These are phyloP conservation scores for Nannoperca obscura DNA, from an alignment of 2,797 vertebrate genomes.

Conservation along the genomic window DNA sequence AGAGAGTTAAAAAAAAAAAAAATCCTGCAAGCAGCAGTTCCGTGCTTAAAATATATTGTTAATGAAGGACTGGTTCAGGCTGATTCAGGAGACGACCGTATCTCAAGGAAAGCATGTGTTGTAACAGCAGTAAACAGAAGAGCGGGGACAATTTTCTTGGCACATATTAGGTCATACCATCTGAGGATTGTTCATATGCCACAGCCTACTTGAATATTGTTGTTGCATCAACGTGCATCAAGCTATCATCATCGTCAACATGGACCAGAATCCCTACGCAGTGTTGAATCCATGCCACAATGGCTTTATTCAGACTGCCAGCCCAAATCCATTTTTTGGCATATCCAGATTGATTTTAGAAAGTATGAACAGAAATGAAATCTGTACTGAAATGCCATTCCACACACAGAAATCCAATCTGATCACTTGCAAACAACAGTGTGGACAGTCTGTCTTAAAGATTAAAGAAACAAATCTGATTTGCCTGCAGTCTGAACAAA, in stretches of 20 bases:
- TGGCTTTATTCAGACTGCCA: no score
- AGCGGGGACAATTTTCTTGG: background rate
- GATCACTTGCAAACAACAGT: no score
- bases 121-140: background rate
- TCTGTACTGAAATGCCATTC: no score
- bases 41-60: background rate
- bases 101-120: background rate
- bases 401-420: no score
- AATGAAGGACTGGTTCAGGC: background rate
- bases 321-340: no score
- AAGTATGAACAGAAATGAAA: no score
- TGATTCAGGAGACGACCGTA: background rate
- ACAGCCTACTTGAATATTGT: background rate
- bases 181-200: background rate
- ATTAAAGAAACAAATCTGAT: no score
- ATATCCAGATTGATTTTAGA: no score
- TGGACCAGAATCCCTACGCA: background rate
- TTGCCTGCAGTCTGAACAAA: no score
- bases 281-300: background rate
- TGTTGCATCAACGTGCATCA: background rate
- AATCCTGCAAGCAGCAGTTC: background rate
- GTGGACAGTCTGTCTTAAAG: no score
- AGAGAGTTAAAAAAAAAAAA: background rate
- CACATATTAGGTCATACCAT: background rate
- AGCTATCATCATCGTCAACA: background rate